These are phyloP conservation scores for Lasaia peninsularis DNA, from an alignment of 1,140 invertebrate species.

Conservation along the genomic window DNA sequence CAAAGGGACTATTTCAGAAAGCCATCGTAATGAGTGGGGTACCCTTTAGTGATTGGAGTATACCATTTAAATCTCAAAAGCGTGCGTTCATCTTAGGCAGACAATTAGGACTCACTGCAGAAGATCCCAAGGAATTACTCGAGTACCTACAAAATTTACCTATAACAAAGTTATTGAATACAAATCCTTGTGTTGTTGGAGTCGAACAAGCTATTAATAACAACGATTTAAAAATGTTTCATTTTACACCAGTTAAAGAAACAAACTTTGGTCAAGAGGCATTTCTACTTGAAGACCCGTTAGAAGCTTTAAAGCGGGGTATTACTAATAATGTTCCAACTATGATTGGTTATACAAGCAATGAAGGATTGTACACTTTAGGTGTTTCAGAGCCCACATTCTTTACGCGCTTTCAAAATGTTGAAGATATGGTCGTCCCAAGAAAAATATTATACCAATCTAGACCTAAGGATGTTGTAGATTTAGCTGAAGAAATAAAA, in stretches of 20 bases:
- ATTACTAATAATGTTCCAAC: constrained; percentile 77
- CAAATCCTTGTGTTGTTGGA: constrained; percentile 31
- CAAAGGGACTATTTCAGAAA: constrained; percentile 36
- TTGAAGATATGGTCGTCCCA: constrained; percentile 37
- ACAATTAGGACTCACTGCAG: constrained; percentile 37
- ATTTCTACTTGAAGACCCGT: constrained; percentile 50
- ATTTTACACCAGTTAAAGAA: constrained; percentile 60
- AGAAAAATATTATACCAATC: constrained; percentile 32
- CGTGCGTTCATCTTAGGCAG: constrained; percentile 32
- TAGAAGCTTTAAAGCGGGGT: constrained; percentile 50
- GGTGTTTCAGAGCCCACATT: constrained; percentile 25
- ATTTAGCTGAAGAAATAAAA: too few species aligned
- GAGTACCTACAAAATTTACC: constrained; percentile 69
- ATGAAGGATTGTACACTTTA: constrained; percentile 70
- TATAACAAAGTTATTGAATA: constrained; percentile 49
- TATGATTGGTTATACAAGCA: constrained; percentile 77
- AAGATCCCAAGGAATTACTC: constrained; percentile 49
- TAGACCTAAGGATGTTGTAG: too few species aligned
- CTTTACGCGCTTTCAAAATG: constrained; percentile 39
- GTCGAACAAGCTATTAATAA: constrained; percentile 33
- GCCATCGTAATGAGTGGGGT: constrained; percentile 22
- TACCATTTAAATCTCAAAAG: constrained; percentile 1
- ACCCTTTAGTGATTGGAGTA: constrained; percentile 19
- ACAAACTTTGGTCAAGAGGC: constrained; percentile 50
- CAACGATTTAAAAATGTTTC: constrained; percentile 39